A percentile compares a stretch with the other conserved stretches of the same genome.
These are phyloP conservation scores for Hymenochirus boettgeri DNA, from an alignment of 2,113 vertebrate genomes.

Conservation along the genomic window DNA sequence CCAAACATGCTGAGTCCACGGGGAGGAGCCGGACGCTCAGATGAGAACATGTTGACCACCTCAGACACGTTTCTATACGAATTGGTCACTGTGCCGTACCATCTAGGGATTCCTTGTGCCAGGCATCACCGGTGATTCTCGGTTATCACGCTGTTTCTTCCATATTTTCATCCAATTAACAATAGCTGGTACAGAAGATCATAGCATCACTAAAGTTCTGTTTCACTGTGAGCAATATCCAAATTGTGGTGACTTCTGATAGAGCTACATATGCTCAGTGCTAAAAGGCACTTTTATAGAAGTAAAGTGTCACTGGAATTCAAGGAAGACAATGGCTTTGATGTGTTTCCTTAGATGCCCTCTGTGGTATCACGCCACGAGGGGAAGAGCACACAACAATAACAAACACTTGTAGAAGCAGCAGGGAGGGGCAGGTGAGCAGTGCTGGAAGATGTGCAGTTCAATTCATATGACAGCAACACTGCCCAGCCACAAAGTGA, in stretches of 20 bases:
- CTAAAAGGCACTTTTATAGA: neutral
- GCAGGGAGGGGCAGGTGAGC: neutral
- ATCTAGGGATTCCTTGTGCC: neutral
- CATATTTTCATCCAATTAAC: neutral
- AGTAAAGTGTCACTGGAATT: neutral
- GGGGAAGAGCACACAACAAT: slow-evolving; percentile 18
- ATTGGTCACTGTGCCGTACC: slow-evolving; percentile 1
- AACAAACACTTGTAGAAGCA: slow-evolving; percentile 20
- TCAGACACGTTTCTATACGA: neutral
- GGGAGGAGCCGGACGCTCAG: slow-evolving; percentile 11
- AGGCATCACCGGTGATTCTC: neutral
- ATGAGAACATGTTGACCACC: slow-evolving; percentile 13
- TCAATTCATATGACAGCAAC: slow-evolving; percentile 5
- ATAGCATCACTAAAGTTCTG: neutral
- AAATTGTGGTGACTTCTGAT: neutral
- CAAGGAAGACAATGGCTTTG: neutral
- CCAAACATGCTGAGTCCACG: slow-evolving; percentile 32
- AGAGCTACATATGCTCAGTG: too few relatives aligned
- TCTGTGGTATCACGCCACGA: slow-evolving; percentile 4
- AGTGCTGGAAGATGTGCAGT: neutral
- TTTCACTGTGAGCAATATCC: neutral
- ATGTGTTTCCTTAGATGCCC: neutral
- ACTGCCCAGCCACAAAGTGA: neutral
- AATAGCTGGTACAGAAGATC: neutral
- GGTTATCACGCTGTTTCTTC: neutral